These are phyloP conservation scores for Polyergus mexicanus DNA, from an alignment of 1,140 invertebrate genomes.

Conservation along the genomic window DNA sequence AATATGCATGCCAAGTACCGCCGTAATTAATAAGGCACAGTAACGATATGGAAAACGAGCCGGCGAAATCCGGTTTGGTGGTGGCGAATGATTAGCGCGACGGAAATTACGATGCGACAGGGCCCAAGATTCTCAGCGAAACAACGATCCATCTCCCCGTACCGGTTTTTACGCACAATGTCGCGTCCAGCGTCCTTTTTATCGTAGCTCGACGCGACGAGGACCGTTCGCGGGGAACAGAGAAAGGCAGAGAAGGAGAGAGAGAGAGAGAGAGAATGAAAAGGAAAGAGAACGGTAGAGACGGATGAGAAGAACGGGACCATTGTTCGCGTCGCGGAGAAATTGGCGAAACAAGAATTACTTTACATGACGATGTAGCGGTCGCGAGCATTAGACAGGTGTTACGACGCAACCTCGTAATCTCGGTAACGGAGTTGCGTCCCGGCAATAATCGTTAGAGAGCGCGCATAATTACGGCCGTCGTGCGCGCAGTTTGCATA, in stretches of 20 bases:
- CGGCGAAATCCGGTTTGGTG: constrained; percentile 41
- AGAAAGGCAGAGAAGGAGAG: neutral
- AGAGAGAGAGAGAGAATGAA: neutral
- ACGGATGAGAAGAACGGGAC: neutral
- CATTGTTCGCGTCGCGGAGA: constrained; percentile 49
- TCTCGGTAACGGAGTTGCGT: constrained; percentile 46
- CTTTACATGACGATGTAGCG: constrained; percentile 41
- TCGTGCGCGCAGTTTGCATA: constrained; percentile 57
- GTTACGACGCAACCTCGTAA: constrained; percentile 51
- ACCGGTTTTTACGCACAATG: constrained; percentile 31
- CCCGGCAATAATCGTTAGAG: constrained; percentile 58
- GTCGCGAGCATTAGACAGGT: constrained; percentile 57
- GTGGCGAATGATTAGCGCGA: constrained; percentile 51
- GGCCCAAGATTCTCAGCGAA: constrained; percentile 38
- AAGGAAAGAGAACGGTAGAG: neutral
- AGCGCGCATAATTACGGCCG: constrained; percentile 49
- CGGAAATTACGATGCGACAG: constrained; percentile 49
- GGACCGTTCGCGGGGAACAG: neutral
- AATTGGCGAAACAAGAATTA: constrained; percentile 57
- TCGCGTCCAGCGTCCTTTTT: constrained; percentile 37
- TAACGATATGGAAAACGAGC: constrained; percentile 58
- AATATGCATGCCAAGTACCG: constrained; percentile 58
- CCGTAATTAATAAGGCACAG: constrained; percentile 62
- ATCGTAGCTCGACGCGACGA: neutral
- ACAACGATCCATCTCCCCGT: constrained; percentile 49